Conservation (phyloP, 1,140 invertebrate species). For the Ceratitis capitata region DNA sequence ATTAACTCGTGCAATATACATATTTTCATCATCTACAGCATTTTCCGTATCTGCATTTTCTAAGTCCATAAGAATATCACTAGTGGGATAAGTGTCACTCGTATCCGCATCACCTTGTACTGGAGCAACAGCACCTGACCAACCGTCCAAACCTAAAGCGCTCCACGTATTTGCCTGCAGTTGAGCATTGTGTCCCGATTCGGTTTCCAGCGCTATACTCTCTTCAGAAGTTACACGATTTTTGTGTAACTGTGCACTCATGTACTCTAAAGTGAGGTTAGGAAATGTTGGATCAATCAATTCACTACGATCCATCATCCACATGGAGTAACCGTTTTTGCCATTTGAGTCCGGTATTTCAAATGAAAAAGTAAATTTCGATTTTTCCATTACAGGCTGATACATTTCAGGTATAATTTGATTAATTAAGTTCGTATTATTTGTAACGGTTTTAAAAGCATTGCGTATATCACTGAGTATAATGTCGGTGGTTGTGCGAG, state of each 20-base stretch:
- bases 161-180: conserved; percentile 45
- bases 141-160: conserved; percentile 54
- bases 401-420: conserved; percentile 61
- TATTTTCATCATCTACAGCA: conserved; percentile 45
- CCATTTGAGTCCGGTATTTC: conserved; percentile 49
- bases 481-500: background rate
- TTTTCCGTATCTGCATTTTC: background rate
- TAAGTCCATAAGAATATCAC: conserved; percentile 23
- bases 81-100: background rate
- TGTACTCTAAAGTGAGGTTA: conserved; percentile 49
- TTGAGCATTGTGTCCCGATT: background rate
- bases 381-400: conserved; percentile 50
- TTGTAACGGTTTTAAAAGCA: conserved; percentile 57
- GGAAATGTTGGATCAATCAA: conserved; percentile 58
- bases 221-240: background rate
- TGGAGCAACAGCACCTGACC: conserved; percentile 53
- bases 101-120: background rate
- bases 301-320: conserved; percentile 53
- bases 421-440: conserved; percentile 53
- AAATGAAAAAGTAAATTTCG: conserved; percentile 52
- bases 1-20: conserved; percentile 61
- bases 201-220: no score
- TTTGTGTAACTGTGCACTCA: conserved; percentile 24
- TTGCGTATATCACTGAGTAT: conserved; percentile 54
- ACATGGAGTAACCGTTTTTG: conserved; percentile 42